A percentile compares a stretch with the other conserved stretches of the same genome.
phyloP scores from a whole-genome alignment of 2,113 vertebrate species.

The Arizona elegans region DNA sequence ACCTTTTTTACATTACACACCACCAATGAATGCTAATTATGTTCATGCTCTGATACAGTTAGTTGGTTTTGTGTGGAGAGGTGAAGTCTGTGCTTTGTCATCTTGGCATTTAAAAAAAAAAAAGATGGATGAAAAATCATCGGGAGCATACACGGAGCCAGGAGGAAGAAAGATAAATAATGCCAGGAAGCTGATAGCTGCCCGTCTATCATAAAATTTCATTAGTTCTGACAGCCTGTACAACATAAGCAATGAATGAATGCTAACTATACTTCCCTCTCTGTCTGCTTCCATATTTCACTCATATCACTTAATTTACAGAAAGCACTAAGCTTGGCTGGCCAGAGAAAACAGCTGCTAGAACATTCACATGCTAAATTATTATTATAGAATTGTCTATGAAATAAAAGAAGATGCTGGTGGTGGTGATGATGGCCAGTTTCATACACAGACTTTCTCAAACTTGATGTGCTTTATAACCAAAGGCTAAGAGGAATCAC shows the following conservation, averaged over 20 bases:
- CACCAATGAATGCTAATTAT: conserved; percentile 79
- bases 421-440: not conserved
- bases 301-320: rapidly evolving
- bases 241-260: conserved; percentile 68
- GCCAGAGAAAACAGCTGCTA: conserved; percentile 5
- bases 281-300: conserved; percentile 53
- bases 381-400: not conserved
- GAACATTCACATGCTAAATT: conserved; percentile 1
- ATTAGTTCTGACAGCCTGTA: conserved; percentile 71
- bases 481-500: not conserved
- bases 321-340: not conserved
- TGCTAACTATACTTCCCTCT: conserved; percentile 61
- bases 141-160: conserved; percentile 46
- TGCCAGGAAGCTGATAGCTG: conserved; percentile 59
- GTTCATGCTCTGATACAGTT: conserved; percentile 76
- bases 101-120: conserved; percentile 69
- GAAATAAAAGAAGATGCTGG: not conserved
- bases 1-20: conserved; percentile 69
- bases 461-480: not conserved
- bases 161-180: conserved; percentile 72
- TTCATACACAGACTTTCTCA: not conserved
- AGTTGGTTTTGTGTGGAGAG: conserved; percentile 75
- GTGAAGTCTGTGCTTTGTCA: conserved; percentile 75
- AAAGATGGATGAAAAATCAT: conserved; percentile 68
- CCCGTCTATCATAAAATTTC: conserved; percentile 70